Percentiles rank a stretch among this genome's conserved stretches.
Evolutionary conservation across 2,888 invertebrate genomes (phyloP).

Genomic region (Dryocosmus kuriphilus): DNA sequence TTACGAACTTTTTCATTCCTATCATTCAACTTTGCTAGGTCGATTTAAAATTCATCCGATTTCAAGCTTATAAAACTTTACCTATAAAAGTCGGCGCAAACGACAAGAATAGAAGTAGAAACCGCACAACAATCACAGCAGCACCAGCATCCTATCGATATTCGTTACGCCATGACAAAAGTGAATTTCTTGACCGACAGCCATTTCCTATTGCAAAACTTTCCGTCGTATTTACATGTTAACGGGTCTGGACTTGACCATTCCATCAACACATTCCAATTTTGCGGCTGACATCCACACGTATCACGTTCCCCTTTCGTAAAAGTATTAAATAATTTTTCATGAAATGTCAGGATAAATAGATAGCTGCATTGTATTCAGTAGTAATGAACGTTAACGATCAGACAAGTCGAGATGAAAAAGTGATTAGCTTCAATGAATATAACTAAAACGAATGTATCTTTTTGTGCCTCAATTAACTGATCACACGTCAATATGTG

Average conservation of each 20-base stretch:
- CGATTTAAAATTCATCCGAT: conserved; percentile 58
- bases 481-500: not conserved
- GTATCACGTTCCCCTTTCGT: not conserved
- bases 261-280: not conserved
- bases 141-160: conserved; percentile 53
- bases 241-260: not conserved
- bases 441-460: not conserved
- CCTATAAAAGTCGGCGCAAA: conserved; percentile 71
- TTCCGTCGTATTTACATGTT: conserved; percentile 7
- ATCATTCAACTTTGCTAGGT: conserved; percentile 53
- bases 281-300: not conserved
- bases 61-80: conserved; percentile 66
- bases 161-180: conserved; percentile 49
- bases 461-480: not conserved
- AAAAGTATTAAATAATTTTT: not conserved
- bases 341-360: not conserved
- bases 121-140: conserved; percentile 45
- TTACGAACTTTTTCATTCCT: conserved; percentile 50
- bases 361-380: not conserved
- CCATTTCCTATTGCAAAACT: conserved; percentile 42
- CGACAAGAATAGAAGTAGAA: conserved; percentile 68
- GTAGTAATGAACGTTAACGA: conserved; percentile 7
- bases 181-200: conserved; percentile 52
- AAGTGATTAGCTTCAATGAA: not conserved
- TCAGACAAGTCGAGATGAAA: not conserved